A percentile compares a stretch with the other conserved stretches of the same genome.
Conservation (phyloP, 35 echinoderm and acorn worm genomes). For the Holothuria glaberrima region DNA sequence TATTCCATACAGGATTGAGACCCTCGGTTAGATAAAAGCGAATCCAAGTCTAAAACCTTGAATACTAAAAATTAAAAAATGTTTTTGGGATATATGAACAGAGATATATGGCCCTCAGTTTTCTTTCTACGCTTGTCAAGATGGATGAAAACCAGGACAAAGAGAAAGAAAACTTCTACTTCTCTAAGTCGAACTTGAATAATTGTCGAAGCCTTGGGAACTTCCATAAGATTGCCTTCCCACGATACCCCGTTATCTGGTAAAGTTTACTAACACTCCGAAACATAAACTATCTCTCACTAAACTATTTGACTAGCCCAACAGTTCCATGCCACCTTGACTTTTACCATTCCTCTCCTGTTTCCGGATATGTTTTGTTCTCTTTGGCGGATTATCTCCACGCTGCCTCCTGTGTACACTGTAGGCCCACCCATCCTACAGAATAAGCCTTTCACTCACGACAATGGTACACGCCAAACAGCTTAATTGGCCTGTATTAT, state of each 20-base stretch:
- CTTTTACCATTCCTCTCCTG: neutral
- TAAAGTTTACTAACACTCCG: slow-evolving; percentile 20
- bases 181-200: no score
- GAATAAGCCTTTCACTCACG: neutral
- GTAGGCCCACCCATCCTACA: neutral
- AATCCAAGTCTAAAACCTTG: no score
- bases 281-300: neutral
- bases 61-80: no score
- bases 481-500: no score
- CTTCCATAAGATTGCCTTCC: neutral
- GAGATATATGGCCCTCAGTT: no score
- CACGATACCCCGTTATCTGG: neutral
- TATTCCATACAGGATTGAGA: no score
- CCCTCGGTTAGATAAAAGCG: no score
- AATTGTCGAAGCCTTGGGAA: neutral
- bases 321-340: no score
- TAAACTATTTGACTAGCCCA: neutral
- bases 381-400: neutral
- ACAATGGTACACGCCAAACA: neutral
- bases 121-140: neutral
- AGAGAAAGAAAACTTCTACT: neutral
- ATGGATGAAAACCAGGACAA: neutral
- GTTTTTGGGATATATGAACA: no score
- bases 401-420: neutral
- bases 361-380: neutral